A percentile compares a stretch with the other conserved stretches of the same genome.
phyloP scores from a whole-genome alignment of 2,888 invertebrate species.

The Yponomeuta malinellus region DNA sequence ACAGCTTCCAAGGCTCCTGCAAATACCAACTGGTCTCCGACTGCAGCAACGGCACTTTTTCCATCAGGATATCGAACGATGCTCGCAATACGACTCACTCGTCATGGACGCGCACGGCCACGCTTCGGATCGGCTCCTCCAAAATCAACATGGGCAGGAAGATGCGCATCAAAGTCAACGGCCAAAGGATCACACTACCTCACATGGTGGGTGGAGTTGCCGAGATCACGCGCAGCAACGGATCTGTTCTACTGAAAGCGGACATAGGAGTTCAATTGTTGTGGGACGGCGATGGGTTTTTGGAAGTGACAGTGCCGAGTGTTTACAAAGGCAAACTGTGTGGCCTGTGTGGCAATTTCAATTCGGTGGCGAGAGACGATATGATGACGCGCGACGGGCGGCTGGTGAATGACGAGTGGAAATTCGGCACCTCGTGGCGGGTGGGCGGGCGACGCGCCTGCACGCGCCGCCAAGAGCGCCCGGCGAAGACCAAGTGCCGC shows the following conservation, averaged over 20 bases:
- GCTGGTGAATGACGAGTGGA: constrained; percentile 78
- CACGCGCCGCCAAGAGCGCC: constrained; percentile 74
- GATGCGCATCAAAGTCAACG: constrained; percentile 90
- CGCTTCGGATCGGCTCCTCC: constrained; percentile 82
- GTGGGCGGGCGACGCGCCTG: constrained; percentile 88
- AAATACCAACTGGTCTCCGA: constrained; percentile 93
- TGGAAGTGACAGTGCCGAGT: constrained; percentile 88
- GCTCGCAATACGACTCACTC: constrained; percentile 86
- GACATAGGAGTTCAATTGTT: constrained; percentile 87
- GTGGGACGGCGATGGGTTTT: constrained; percentile 95
- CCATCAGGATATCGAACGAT: constrained; percentile 92
- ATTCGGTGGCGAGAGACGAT: constrained; percentile 90
- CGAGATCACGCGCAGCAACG: constrained; percentile 79
- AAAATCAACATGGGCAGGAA: constrained; percentile 91
- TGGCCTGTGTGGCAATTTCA: constrained; percentile 97
- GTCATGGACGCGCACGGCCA: constrained; percentile 94
- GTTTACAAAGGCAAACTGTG: constrained; percentile 86
- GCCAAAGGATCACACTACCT: constrained; percentile 83
- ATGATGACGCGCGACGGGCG: constrained; percentile 82
- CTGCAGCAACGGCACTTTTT: constrained; percentile 85
- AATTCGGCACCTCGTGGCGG: constrained; percentile 93
- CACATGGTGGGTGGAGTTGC: constrained; percentile 75
- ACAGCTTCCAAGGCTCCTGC: constrained; percentile 95
- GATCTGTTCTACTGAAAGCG: constrained; percentile 80
- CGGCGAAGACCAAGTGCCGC: constrained; percentile 61